Base-by-base conservation (phyloP, 2,888 invertebrate species). In the Metalampra italica region DNA sequence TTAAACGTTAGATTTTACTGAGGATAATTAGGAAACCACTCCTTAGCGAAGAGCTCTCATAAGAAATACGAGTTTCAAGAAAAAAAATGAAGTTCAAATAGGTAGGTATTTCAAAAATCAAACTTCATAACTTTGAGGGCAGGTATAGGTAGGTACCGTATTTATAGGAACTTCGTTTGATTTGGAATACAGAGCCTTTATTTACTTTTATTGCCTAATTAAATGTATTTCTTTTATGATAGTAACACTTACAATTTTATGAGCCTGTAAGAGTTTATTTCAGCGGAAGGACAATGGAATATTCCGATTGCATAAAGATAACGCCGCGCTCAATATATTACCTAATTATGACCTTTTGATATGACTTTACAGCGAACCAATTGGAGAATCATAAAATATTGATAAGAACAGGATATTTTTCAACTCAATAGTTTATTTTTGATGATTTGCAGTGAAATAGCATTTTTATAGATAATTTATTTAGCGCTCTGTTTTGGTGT, bases 271-370 rank as follows among this genome's bases (percentile, higher is more conserved):
- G 22, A 22, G 22, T 22, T 22, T 22, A 5, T 22, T 2, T 22
- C 2, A 2, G 22, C 22, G 22, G 22, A 22, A 22, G 5, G 38
- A 38, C 38, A 38, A 38, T 38, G 38, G 4, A 43, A 36, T 40
- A 47, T 42, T 32, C 45, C 34, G 34, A 38, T 38, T 38, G 9
- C 38, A 38, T 38, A 38, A 38, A 38, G 38, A 38, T 38, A 38
- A 14, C 14, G 12, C 38, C 4, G 13, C 13, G 38, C 38, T n/a
- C 38, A 12, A 38, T 38, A 38, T 12, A 38, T 38, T 13, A 38
- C n/a, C 12, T 12, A 38, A 13, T 13, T 38, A 38, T 12, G 38
- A 9, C n/a, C 13, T 38, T 38, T 38, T 13, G 13, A 14, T 38
- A n/a, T 13, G n/a, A 32, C 2, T 32, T 32, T 32, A 38, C 12